phyloP scores from a whole-genome alignment of 2,888 invertebrate genomes.

The Sphaerophoria rueppellii region DNA sequence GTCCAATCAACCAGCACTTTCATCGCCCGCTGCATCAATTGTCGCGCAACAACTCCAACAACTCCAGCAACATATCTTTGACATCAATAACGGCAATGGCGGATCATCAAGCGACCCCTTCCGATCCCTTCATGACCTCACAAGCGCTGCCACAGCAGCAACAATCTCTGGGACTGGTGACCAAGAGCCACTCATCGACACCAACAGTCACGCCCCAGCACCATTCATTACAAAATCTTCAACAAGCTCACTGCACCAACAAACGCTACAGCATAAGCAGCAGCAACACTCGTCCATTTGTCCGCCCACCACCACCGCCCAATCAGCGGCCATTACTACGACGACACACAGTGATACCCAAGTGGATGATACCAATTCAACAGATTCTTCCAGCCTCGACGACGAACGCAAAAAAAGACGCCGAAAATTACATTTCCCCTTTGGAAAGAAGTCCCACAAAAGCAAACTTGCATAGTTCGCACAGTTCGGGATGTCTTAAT shows the following conservation, averaged over 20 bases:
- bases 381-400: constrained; percentile 73
- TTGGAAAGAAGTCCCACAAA: constrained; percentile 76
- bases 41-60: constrained; percentile 71
- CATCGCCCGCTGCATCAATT: constrained; percentile 75
- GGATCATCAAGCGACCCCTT: constrained; percentile 59
- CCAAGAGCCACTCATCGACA: constrained; percentile 75
- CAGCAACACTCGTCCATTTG: constrained; percentile 31
- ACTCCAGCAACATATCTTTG: constrained; percentile 72
- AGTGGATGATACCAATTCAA: constrained; percentile 74
- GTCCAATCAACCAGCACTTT: constrained; percentile 77
- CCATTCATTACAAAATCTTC: constrained; percentile 68
- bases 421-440: constrained; percentile 77
- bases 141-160: constrained; percentile 48
- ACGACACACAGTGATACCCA: constrained; percentile 71
- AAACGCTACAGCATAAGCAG: constrained; percentile 48
- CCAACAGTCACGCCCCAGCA: constrained; percentile 73
- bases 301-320: constrained; percentile 72
- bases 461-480: constrained; percentile 75
- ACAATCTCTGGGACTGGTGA: constrained; percentile 39
- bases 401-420: constrained; percentile 76
- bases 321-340: constrained; percentile 74
- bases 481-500: constrained; percentile 72
- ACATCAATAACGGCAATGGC: constrained; percentile 66
- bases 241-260: constrained; percentile 57
- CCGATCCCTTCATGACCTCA: constrained; percentile 61